These are phyloP conservation scores for Limnothrissa miodon DNA, from an alignment of 2,113 vertebrate genomes.

Conservation along the genomic window DNA sequence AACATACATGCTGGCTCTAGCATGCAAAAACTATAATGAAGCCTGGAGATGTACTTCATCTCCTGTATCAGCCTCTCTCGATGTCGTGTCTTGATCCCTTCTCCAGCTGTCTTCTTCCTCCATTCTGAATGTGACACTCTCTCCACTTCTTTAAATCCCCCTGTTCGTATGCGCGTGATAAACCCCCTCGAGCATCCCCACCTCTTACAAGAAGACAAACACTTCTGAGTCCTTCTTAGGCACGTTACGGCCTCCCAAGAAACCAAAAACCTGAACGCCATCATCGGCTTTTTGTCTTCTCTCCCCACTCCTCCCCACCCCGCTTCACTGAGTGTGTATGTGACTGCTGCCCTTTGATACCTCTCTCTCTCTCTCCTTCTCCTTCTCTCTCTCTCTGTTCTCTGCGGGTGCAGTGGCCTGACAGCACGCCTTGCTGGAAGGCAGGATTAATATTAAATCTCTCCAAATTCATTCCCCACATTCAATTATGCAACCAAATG, in stretches of 20 bases:
- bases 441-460: constrained; percentile 60
- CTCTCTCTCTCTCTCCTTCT: background rate
- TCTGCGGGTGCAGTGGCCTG: constrained; percentile 36
- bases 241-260: background rate
- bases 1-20: too few relatives aligned
- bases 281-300: background rate
- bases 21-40: background rate
- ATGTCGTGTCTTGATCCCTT: background rate
- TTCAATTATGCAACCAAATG: constrained; percentile 61
- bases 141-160: background rate
- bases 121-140: background rate
- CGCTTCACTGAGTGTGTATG: background rate
- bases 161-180: background rate
- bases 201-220: background rate
- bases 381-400: constrained; percentile 9
- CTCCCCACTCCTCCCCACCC: too few relatives aligned
- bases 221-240: background rate
- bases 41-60: constrained; percentile 13
- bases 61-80: background rate
- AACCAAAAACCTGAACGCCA: background rate
- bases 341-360: background rate
- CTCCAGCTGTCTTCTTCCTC: background rate
- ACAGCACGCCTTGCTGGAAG: constrained; percentile 39
- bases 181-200: background rate
- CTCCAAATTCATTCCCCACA: constrained; percentile 50